Base-by-base conservation (phyloP, 2,797 vertebrate species). In the Phoxinus dragarum region DNA sequence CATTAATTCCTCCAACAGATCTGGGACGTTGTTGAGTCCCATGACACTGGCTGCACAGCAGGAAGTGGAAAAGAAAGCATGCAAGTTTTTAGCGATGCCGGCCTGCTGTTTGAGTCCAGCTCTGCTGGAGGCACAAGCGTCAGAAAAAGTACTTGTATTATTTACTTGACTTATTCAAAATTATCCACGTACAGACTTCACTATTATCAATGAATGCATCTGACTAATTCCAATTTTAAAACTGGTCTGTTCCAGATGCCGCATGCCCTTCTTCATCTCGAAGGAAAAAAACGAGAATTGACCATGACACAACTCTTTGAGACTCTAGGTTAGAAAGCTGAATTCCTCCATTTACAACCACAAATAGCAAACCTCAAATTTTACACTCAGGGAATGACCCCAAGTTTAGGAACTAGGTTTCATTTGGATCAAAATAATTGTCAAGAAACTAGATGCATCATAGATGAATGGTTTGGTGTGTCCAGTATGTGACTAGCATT, bases 41-140 rank as follows among this genome's bases (percentile, higher is more conserved):
- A 93, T 0, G 96, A 97, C 88, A 94, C 95, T 0, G 96, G 94
- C 73, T 97, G 96, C 84, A 95, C 94, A 0, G 59, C 94, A 0
- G 96, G 96, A 85, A 94, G 96, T 0, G 95, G 96, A 2, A 84
- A 47, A 61, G 82, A 96, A 92, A 94, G 92, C 0, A 19, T 94
- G 0, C 94, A 94, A 0, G 96, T 96, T 44, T 97, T 97, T 17
- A 47, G 17, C 0, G 96, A 96, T 0, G 96, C 96, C 0, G 96
- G 96, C 1, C 91, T 97, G 81, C 42, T 93, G 77, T 74, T 96
- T 75, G 3, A 82, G 88, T 93, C 92, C 52, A 95, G 0, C 59
- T 36, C 59, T 10, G 44, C 84, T 9, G 68, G 93, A n/a, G 34
- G 86, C 42, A 96, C 95, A 0, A 59, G 40, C 0, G 82, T 91